Conservation (phyloP, 2,113 vertebrate species). For the Cettia cetti region DNA sequence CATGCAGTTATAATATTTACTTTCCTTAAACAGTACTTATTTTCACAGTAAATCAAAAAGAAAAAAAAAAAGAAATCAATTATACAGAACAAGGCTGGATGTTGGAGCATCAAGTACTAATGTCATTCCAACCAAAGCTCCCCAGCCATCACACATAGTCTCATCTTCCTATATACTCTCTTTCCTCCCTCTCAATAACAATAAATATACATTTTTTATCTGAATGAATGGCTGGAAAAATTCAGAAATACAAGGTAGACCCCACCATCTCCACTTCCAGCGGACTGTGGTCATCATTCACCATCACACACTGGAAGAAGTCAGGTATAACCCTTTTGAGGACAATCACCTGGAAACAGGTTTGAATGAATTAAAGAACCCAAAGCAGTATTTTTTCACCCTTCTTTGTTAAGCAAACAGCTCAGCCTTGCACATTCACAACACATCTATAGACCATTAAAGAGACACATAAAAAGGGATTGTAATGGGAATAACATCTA, state of each 20-base stretch:
- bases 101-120: background rate
- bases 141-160: background rate
- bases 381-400: background rate
- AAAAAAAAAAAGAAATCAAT: background rate
- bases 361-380: background rate
- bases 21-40: conserved; percentile 66
- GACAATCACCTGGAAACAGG: background rate
- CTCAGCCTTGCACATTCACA: background rate
- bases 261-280: background rate
- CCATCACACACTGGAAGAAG: background rate
- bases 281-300: background rate
- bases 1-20: conserved; percentile 77
- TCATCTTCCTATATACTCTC: background rate
- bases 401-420: background rate
- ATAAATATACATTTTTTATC: background rate
- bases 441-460: background rate
- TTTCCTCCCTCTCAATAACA: background rate
- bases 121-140: background rate
- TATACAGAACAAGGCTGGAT: background rate
- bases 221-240: background rate
- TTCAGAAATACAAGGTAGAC: background rate
- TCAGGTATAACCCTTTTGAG: background rate
- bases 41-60: conserved; percentile 46
- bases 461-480: background rate
- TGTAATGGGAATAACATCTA: background rate